Base-by-base conservation (phyloP, 2,113 vertebrate genomes). In the Mus pahari region DNA sequence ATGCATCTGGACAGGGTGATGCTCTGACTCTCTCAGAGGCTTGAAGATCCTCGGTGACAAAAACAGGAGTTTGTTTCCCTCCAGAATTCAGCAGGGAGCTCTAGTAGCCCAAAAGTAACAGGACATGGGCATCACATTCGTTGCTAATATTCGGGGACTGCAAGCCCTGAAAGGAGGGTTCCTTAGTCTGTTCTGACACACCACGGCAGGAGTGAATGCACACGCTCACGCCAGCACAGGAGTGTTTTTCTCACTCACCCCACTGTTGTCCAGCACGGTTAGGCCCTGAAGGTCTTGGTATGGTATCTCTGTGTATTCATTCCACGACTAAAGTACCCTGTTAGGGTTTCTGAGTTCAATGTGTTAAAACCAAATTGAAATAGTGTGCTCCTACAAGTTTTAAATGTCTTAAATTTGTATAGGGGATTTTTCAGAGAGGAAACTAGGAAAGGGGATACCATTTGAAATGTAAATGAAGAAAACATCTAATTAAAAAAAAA, bases 1-100 rank as follows among this genome's bases (percentile, higher is more conserved):
- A 94, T 91, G 66, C 64, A 71, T 75, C 11, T 89, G 84, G 98
- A 95, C 24, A 87, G 10, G 53, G 53, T 73, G 64, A 86, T 68
- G 94, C 20, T 94, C 39, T 5, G 60, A 36, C 2, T 55, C 17
- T 91, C 70, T 6, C 91, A 64, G 81, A 36, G 94, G 7, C 75
- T 58, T 3, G 42, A 48, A 68, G 83, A 87, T 53, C 8, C 0
- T 0, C 64, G 10, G 14, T 92, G 42, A 92, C 39, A 94, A 78
- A 78, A 73, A 55, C 6, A 70, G 62, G 42, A 64, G n/a, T 31
- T 91, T 48, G 3, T 78, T 62, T 75, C 48, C n/a, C 60, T 48
- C 45, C 12, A 88, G 58, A 94, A 91, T 26, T 3, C 16, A 86
- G 31, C 31, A 39, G 55, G 42, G 36, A 95, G 94, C 90, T 60